Evolutionary conservation across 2,888 invertebrate genomes (phyloP).

Genomic region (Ormyrus labotus): DNA sequence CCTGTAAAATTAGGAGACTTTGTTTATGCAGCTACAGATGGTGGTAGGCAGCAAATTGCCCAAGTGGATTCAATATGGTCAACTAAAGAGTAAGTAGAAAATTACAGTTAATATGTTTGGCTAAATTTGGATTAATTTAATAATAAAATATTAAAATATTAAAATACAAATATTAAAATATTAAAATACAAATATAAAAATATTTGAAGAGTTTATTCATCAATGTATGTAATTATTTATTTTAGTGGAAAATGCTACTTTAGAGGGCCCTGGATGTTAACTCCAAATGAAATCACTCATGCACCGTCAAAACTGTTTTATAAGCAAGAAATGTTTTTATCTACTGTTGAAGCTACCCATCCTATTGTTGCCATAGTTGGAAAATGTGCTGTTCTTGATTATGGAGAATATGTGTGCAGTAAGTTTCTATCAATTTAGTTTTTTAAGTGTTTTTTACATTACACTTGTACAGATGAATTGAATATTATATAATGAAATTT

Average conservation of each 20-base stretch:
- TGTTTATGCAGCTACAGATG: constrained; percentile 95
- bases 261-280: constrained; percentile 94
- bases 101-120: neutral
- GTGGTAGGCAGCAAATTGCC: constrained; percentile 92
- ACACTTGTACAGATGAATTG: neutral
- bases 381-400: constrained; percentile 92
- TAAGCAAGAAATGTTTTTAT: constrained; percentile 94
- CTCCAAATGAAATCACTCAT: constrained; percentile 91
- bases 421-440: constrained; percentile 73
- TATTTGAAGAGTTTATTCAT: constrained; percentile 29
- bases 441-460: constrained; percentile 4
- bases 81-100: constrained; percentile 85
- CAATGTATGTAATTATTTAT: constrained; percentile 46
- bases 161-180: neutral
- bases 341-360: constrained; percentile 93
- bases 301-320: constrained; percentile 89
- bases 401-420: constrained; percentile 92
- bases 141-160: neutral
- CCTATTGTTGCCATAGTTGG: constrained; percentile 94
- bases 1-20: constrained; percentile 94
- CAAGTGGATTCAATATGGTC: constrained; percentile 97
- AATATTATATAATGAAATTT: constrained; percentile 23
- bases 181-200: neutral
- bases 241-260: constrained; percentile 92
- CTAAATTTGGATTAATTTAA: constrained; percentile 24